Conservation (phyloP, 2,888 invertebrate genomes). For the Ellobium chinense region DNA sequence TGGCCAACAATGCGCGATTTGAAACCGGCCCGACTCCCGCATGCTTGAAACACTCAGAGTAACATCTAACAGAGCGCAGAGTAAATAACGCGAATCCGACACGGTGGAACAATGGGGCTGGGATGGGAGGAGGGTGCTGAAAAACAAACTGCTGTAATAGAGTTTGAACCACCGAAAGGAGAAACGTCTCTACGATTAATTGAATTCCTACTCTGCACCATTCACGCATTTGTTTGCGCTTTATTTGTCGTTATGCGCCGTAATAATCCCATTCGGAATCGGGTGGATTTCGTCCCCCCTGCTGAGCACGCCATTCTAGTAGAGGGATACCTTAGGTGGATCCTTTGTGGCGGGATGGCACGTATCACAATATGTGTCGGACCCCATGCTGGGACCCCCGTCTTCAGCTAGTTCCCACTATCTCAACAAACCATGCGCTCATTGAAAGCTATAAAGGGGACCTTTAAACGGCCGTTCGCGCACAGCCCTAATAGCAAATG, state of each 20-base stretch:
- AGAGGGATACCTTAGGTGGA: neutral
- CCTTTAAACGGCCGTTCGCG: too few species aligned
- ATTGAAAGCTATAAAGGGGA: neutral
- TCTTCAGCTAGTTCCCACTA: neutral
- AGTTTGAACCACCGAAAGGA: neutral
- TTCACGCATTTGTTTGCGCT: constrained; percentile 11
- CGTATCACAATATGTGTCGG: neutral
- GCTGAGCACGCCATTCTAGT: neutral
- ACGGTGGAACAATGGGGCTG: neutral
- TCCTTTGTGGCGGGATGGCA: neutral
- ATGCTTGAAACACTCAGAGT: neutral
- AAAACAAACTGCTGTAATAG: neutral
- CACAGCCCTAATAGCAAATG: too few species aligned
- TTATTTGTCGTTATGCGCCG: neutral
- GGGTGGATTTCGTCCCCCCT: neutral
- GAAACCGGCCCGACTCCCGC: neutral
- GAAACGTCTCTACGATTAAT: neutral
- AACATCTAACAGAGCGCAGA: neutral
- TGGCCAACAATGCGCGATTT: too few species aligned
- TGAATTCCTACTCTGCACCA: neutral
- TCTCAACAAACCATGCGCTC: neutral
- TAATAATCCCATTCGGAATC: neutral
- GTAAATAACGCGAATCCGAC: neutral
- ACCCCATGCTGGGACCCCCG: neutral
- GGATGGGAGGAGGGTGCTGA: neutral